Base-by-base conservation (phyloP, 2,888 invertebrate species). In the Sympetrum striolatum region DNA sequence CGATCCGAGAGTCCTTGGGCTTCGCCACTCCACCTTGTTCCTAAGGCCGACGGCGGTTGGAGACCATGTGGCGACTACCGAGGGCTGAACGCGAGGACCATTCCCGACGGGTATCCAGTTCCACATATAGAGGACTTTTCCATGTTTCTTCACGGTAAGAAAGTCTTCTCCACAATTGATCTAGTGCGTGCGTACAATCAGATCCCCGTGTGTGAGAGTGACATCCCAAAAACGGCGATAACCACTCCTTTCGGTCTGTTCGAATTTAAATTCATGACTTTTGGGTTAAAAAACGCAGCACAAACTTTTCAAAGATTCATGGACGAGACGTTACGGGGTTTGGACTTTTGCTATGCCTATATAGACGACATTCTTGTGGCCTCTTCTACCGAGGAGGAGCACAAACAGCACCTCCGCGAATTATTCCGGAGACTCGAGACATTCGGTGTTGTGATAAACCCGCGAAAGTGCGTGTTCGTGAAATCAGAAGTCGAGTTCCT, bases 291-390 rank as follows among this genome's bases (percentile, higher is more conserved):
- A 15, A 91, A 91, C 44, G 90, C 91, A 12, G 90, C 90, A 0
- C 91, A 91, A 22, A 91, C 90, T 4, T 91, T 91, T 25, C 91
- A 91, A 60, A 18, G 90, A 18, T 91, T 91, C 31, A 91, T 91
- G 4, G 82, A 91, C n/a, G n/a, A n/a, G n/a, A n/a, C n/a, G n/a
- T n/a, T 90, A 6, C 86, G 53, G 0, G 91, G 81, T 22, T 48
- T 90, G 0, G 86, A 90, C n/a, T 91, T 91, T 80, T 60, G 31
- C n/a, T 91, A 82, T 25, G 22, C 79, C 14, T 91, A 91, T 64
- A 48, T 91, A 18, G 91, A 90, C 79, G 91, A 91, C 73, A 79
- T 90, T 18, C 31, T 90, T 0, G n/a, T 82, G 8, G 79, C 81
- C 0, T 60, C 91, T 4, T 82, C 53, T 31, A 58, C 53, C 0